Base-by-base conservation (phyloP, 2,113 vertebrate species). In the Alligator mississippiensis region DNA sequence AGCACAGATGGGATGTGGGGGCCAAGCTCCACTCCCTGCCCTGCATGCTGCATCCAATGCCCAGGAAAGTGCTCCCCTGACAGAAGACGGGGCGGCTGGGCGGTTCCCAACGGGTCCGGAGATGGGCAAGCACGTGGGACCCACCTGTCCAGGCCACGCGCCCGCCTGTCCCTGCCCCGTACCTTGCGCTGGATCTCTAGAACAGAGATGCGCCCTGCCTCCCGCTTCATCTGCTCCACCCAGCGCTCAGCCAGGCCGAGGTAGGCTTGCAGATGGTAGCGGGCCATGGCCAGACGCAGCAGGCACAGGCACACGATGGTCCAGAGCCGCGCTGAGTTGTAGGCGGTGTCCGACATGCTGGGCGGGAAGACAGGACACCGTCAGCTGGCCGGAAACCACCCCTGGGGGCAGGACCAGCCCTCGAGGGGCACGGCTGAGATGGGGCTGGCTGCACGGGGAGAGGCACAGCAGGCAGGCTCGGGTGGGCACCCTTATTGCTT, bases 151-250 rank as follows among this genome's bases (percentile, higher is more conserved):
- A 0, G 1, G 11, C 25, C 38, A 19, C 3, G 1, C 2, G 4
- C 55, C 18, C 4, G 6, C 0, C 54, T 59, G 75, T 3, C 1
- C 19, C 57, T 25, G 0, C 2, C 21, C 19, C 94, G 0, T 60
- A 99, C 99, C 99, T 99, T 98, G 63, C 96, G 97, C 97, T 99
- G 99, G 95, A 99, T 99, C 95, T 99, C 99, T 5, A 98, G 96
- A 22, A 97, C 98, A 3, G 98, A 90, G 3, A 99, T 99, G 6
- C 98, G 98, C 5, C 99, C 99, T 0, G 98, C 99, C 85, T 99
- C 98, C 94, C 95, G 98, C 96, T 98, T 98, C 98, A 99, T 98
- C 94, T 98, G 98, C 80, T 98, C 98, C 96, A 99, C 99, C 96
- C 99, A 99, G 93, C 98, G 98, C 93, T 98, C 98, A 3, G 99